Evolutionary conservation across 1,140 invertebrate species (phyloP), one percentile per base, ranked within the genome.

Genomic region (Nomia melanderi): DNA sequence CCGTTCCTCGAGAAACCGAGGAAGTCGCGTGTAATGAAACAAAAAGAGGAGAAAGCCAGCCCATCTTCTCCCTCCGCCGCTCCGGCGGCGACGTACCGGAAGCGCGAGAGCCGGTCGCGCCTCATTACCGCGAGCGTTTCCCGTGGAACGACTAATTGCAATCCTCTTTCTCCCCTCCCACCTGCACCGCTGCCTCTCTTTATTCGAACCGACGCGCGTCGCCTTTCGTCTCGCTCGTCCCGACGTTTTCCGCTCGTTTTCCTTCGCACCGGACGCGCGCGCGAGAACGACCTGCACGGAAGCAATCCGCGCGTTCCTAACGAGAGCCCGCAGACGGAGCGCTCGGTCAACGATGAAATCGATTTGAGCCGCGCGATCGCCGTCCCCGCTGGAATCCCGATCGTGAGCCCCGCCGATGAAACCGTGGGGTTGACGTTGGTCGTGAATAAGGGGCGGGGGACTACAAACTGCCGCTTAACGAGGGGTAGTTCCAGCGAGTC

Each of bases 71-170:
- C 6, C 36, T 41, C 44, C 17, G 5, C 44, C 39, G 23, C 23
- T 66, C 47, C 25, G 20, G 25, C 5, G 44, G 36, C 57, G 67
- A 83, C 64, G 74, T 83, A 62, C 82, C 83, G 85, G 83, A 87
- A 88, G 80, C 63, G 81, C 54, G 74, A 50, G 47, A 77, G 77
- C 65, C 77, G 62, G 78, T 82, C 79, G 79, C 80, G 78, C 79
- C 83, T 87, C 83, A 83, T 88, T 88, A 86, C 80, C 77, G 59
- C 78, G 78, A 77, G 84, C 84, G 79, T 88, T 87, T 86, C 87
- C 82, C 86, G 83, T 88, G 75, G 57, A 83, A 63, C 81, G 78
- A 85, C 82, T 87, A 88, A 89, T 87, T 86, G 82, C 85, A 71
- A 74, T 71, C 54, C 65, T 69, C 67, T 33, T 57, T 56, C 54